phyloP scores from a whole-genome alignment of 2,113 vertebrate genomes.

The Lagenorhynchus albirostris region DNA sequence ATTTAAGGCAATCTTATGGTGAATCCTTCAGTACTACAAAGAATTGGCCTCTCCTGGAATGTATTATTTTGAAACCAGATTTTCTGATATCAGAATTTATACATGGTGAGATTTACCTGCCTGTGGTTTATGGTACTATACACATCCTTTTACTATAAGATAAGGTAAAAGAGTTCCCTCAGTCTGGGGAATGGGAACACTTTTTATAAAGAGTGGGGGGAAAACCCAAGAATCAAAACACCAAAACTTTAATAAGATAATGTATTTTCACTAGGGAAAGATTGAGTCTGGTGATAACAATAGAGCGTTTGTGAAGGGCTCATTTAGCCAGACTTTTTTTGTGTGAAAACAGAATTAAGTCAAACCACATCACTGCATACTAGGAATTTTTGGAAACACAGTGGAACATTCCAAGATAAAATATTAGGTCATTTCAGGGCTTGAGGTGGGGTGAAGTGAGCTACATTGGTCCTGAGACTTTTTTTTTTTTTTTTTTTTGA shows the following conservation, averaged over 20 bases:
- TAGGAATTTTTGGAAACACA: slow-evolving; percentile 72
- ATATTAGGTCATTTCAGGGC: slow-evolving; percentile 73
- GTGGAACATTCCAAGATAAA: slow-evolving; percentile 74
- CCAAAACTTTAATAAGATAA: not conserved
- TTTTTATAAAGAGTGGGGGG: not conserved
- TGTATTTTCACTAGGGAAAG: not conserved
- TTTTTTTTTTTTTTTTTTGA: not conserved
- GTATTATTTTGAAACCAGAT: slow-evolving; percentile 11
- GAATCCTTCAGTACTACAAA: not conserved
- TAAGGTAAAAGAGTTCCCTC: not conserved
- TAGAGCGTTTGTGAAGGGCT: slow-evolving; percentile 26
- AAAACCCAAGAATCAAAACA: not conserved
- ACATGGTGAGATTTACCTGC: not conserved
- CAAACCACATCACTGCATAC: slow-evolving; percentile 58
- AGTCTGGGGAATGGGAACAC: not conserved
- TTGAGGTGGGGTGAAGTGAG: slow-evolving; percentile 15
- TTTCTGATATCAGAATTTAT: not conserved
- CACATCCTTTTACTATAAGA: not conserved
- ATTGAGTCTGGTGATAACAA: slow-evolving; percentile 15
- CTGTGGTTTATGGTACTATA: not conserved
- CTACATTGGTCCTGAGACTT: not conserved
- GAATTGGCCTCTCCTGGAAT: not conserved
- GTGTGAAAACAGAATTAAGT: slow-evolving; percentile 58
- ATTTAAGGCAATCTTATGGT: not conserved
- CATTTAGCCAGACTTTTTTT: not conserved